Evolutionary conservation across 2,888 invertebrate genomes (phyloP), one percentile per base, ranked within the genome.

Genomic region (Camponotus fellah): DNA sequence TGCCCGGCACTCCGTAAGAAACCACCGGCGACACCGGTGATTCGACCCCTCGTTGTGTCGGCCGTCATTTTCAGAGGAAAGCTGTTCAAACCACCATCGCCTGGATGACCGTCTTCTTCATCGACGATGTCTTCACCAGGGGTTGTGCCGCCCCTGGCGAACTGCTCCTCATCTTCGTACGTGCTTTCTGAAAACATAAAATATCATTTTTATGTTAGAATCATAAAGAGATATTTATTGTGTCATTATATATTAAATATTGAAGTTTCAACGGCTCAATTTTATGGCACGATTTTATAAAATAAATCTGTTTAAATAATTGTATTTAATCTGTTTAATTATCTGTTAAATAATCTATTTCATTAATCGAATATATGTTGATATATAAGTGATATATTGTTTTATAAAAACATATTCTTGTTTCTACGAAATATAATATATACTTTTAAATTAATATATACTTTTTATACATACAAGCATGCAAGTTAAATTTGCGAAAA

Each of bases 91-190:
- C 58, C 26, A 68, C 60, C 81, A 40, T 43, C 84, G 60, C 26
- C 69, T 14, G 64, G 34, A 21, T 49, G 74, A 85, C 74, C 85
- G 81, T 84, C 71, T 81, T 91, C 86, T 80, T 92, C 87, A 88
- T 85, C 77, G 88, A 88, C 84, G 75, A 88, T 83, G 84, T 95
- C 94, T 87, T 89, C 87, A 90, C 91, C 93, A 93, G 95, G 94
- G 94, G 95, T 95, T 94, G 94, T 94, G 82, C 86, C 86, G 88
- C 92, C 92, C 90, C 91, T 92, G 89, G 91, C 88, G 88, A 95
- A 95, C 94, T 95, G 95, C 92, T 95, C 96, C 94, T 96, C 96
- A 95, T 96, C 96, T 95, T 96, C 96, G 92, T 95, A 95, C 93
- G 95, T 95, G 95, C 96, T 96, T 92, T 96, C 96, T 96, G 95